Base-by-base conservation (phyloP, 2,888 invertebrate genomes). In the Polydrusus cervinus region DNA sequence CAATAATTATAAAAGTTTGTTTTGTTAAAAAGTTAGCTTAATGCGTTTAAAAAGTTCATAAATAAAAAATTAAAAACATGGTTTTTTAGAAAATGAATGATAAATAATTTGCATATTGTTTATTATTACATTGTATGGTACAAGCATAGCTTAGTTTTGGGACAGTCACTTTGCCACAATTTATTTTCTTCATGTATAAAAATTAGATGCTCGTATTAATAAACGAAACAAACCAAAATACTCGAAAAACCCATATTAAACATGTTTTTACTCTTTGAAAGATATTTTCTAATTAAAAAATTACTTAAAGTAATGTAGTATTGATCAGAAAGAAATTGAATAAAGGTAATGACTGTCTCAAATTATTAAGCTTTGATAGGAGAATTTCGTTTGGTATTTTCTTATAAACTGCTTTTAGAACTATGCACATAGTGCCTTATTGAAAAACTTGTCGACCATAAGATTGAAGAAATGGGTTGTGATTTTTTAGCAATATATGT, bases 401-500 rank as follows among this genome's bases (percentile, higher is more conserved):
- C 76, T 69, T 30, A 47, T n/a, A 45, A 20, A 49, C 51, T 43
- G 14, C 53, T 62, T 69, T 66, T 45, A 62, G 18, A 14, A 38
- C 53, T 60, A 51, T 45, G 70, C 65, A 65, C 55, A 47, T 66
- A 68, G 74, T 74, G 74, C 70, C 70, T 74, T 74, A 61, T 16
- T 16, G 6, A 64, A 20, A 49, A 43, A 40, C 10, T 18, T 57
- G 10, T 64, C 43, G 30, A 34, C 57, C 61, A 45, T 66, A 60
- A 61, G 49, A 65, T 71, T 70, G 57, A 60, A 74, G 18, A 64
- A 67, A 75, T 71, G 73, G 78, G 80, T 81, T 80, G 80, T 81
- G 80, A 81, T 79, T 78, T 71, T 71, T 76, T 76, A 80, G 81
- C 82, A 82, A 82, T 82, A 81, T 74, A 71, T 81, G 5, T 10